Conservation (phyloP, 2,113 vertebrate genomes). For the Echinops telfairi region DNA sequence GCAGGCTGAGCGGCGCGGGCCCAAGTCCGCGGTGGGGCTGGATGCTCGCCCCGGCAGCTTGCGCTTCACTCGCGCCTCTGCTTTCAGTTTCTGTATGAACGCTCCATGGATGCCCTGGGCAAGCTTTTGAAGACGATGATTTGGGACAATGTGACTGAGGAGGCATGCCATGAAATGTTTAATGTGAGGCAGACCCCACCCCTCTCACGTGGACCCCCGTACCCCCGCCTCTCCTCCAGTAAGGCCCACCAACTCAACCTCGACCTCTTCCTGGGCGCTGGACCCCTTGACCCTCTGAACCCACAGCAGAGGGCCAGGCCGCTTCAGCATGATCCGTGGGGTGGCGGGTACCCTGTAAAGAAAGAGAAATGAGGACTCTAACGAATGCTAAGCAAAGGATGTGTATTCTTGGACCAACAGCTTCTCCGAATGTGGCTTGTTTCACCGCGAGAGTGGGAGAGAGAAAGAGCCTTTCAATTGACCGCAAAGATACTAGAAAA, state of each 20-base stretch:
- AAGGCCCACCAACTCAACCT: neutral
- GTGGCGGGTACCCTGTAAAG: no score
- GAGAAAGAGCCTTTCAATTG: constrained; percentile 81
- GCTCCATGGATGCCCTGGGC: constrained; percentile 78
- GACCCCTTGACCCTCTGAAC: neutral
- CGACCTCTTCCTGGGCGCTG: accelerated
- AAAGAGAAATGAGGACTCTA: neutral
- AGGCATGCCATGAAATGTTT: constrained; percentile 80
- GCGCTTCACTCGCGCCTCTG: neutral
- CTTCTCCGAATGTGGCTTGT: constrained; percentile 83
- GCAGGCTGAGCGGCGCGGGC: neutral
- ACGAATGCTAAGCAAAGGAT: neutral
- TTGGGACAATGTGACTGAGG: constrained; percentile 61
- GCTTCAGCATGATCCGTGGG: neutral
- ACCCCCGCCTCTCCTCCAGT: accelerated
- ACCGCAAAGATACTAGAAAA: constrained; percentile 36
- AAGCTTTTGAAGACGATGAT: constrained; percentile 76
- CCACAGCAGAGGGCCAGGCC: neutral
- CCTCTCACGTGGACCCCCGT: accelerated
- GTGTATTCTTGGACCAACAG: constrained; percentile 68
- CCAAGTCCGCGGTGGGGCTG: accelerated
- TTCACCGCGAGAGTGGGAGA: constrained; percentile 81
- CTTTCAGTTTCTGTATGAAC: constrained; percentile 79
- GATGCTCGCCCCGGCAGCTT: accelerated
- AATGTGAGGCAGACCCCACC: constrained; percentile 53